Evolutionary conservation across 2,888 invertebrate genomes (phyloP).

Genomic region (Euspilapteryx auroguttella): DNA sequence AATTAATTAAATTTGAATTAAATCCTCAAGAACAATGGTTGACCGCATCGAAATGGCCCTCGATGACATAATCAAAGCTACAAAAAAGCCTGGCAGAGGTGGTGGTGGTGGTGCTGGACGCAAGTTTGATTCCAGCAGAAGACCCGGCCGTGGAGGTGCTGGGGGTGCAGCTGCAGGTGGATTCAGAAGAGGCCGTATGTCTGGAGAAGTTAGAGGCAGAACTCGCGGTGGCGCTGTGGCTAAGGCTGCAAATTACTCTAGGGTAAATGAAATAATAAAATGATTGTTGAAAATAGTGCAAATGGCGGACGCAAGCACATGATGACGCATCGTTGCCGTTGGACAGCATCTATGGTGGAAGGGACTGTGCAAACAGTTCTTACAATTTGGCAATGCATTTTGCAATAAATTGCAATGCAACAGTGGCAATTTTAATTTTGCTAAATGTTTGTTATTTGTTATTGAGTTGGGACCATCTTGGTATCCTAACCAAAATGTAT

Average conservation of each 20-base stretch:
- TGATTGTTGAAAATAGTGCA: conserved; percentile 18
- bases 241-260: conserved; percentile 65
- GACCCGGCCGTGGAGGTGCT: conserved; percentile 38
- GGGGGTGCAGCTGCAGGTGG: conserved; percentile 28
- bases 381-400: no score
- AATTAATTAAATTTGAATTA: no score
- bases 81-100: conserved; percentile 68
- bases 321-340: no score
- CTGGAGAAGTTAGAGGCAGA: conserved; percentile 69
- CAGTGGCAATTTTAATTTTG: no score
- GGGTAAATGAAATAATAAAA: conserved; percentile 63
- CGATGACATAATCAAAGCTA: conserved; percentile 94
- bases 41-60: conserved; percentile 97
- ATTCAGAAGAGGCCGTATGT: conserved; percentile 55
- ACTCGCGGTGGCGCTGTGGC: conserved; percentile 72
- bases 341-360: no score
- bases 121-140: conserved; percentile 38
- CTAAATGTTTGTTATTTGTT: no score
- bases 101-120: conserved; percentile 57
- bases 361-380: no score
- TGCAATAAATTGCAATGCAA: no score
- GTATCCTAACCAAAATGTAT: no score
- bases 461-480: no score
- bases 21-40: conserved; percentile 75
- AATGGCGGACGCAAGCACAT: no score